Percentiles rank a stretch among this genome's conserved stretches.
These are phyloP conservation scores for Pygathrix nemaeus DNA, from an alignment of 2,113 vertebrate genomes.

Conservation along the genomic window DNA sequence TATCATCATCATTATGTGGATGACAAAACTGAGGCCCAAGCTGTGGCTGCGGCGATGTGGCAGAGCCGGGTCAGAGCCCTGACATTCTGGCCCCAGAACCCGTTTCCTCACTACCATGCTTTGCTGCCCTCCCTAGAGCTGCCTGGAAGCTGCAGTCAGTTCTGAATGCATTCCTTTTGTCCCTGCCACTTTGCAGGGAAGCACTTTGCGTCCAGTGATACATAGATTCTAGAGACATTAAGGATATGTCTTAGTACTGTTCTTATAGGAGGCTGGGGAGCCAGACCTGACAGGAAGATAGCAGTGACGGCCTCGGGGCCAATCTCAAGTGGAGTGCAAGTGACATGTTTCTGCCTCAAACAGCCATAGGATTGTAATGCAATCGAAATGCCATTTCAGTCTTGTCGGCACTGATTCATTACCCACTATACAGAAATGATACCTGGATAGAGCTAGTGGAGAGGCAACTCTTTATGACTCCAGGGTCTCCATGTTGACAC, in stretches of 20 bases:
- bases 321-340: too few relatives aligned
- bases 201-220: not conserved
- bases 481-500: too few relatives aligned
- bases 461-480: too few relatives aligned
- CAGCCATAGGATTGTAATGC: too few relatives aligned
- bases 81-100: not conserved
- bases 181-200: too few relatives aligned
- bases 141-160: too few relatives aligned
- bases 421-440: too few relatives aligned
- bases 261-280: not conserved
- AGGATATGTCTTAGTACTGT: rapidly evolving
- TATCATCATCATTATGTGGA: not conserved
- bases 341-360: not conserved
- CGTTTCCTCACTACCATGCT: not conserved
- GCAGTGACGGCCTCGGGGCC: not conserved
- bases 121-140: not conserved
- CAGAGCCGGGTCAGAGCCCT: not conserved
- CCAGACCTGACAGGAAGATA: not conserved
- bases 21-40: too few relatives aligned
- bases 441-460: too few relatives aligned
- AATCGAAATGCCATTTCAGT: too few relatives aligned
- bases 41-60: rapidly evolving
- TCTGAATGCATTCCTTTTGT: not conserved
- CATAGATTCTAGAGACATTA: not conserved
- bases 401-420: too few relatives aligned